Conservation (phyloP, 2,888 invertebrate genomes). For the Cantharis rufa region DNA sequence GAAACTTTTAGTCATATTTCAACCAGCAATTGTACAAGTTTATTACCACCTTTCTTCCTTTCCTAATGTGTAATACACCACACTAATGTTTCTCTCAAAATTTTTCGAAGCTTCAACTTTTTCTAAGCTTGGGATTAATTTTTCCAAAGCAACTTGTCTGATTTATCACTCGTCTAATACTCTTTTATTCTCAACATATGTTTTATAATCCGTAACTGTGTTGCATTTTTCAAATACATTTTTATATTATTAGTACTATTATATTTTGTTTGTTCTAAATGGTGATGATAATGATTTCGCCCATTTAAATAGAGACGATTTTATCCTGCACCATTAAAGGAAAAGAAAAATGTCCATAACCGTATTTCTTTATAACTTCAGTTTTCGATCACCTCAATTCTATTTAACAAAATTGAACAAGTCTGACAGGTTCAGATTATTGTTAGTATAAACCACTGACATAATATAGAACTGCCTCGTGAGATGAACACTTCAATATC, state of each 20-base stretch:
- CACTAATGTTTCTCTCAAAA: background rate
- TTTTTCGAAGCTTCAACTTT: background rate
- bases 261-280: background rate
- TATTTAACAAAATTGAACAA: background rate
- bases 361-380: background rate
- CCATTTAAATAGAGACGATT: background rate
- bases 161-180: background rate
- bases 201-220: background rate
- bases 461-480: too few relatives aligned
- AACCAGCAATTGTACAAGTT: background rate
- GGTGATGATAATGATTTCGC: background rate
- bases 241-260: too few relatives aligned
- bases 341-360: background rate
- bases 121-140: background rate
- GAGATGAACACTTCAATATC: too few relatives aligned
- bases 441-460: too few relatives aligned
- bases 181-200: background rate
- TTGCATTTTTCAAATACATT: background rate
- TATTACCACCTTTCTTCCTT: background rate
- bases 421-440: too few relatives aligned
- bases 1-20: background rate
- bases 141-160: background rate
- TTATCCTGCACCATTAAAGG: background rate
- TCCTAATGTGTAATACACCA: background rate
- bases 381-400: background rate